Evolutionary conservation across 2,113 vertebrate species (phyloP).

Genomic region (Theristicus caerulescens): DNA sequence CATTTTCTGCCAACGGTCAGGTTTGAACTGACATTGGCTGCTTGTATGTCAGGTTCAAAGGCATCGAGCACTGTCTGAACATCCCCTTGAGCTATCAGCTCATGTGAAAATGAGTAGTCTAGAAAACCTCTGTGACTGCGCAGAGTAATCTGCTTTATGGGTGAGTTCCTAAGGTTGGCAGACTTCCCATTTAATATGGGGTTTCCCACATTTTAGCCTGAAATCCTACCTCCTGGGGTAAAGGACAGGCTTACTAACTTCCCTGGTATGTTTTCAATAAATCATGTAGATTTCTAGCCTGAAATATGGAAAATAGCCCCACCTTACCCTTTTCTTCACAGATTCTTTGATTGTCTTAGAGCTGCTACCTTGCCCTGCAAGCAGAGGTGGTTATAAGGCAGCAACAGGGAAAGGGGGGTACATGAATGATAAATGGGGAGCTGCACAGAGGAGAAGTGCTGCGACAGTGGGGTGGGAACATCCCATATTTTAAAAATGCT

Average conservation of each 20-base stretch:
- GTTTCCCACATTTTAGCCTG: not conserved
- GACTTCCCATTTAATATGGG: not conserved
- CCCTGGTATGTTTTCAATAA: not conserved
- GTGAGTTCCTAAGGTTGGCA: not conserved
- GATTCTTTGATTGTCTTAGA: not conserved
- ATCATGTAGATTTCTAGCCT: not conserved
- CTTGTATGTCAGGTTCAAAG: constrained; percentile 55
- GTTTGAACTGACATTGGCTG: constrained; percentile 28
- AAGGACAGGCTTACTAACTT: not conserved
- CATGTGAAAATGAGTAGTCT: constrained; percentile 23
- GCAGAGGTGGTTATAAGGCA: not conserved
- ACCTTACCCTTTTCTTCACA: not conserved
- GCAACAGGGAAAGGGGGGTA: not conserved
- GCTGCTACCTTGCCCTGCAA: not conserved
- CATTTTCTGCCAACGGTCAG: not conserved
- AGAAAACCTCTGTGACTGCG: constrained; percentile 27
- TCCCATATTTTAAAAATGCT: not conserved
- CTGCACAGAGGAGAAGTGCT: not conserved
- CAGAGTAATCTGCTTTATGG: not conserved
- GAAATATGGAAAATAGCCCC: not conserved
- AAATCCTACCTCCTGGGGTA: not conserved
- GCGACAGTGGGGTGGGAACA: not conserved
- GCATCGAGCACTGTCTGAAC: constrained; percentile 21
- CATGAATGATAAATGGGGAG: not conserved
- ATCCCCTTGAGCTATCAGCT: constrained; percentile 14